These are phyloP conservation scores for Pseudochirops corinnae DNA, from an alignment of 2,797 vertebrate species.

Conservation along the genomic window DNA sequence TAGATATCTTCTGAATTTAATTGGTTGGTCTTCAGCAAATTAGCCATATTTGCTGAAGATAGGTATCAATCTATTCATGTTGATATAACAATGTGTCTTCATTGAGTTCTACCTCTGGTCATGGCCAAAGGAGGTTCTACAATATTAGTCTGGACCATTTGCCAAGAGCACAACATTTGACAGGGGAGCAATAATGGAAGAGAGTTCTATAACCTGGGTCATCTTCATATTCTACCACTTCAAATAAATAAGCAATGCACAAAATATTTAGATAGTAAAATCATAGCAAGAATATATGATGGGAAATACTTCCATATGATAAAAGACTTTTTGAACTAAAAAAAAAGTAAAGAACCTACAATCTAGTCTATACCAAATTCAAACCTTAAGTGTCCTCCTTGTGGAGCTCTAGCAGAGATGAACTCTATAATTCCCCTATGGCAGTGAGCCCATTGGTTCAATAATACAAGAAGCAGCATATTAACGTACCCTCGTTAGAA, in stretches of 20 bases:
- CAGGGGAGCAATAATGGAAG: not conserved
- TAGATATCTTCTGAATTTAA: no score
- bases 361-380: not conserved
- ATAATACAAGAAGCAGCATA: not conserved
- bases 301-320: not conserved
- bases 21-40: no score
- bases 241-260: not conserved
- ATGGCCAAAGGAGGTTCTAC: not conserved
- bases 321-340: not conserved
- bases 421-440: not conserved
- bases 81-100: not conserved
- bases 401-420: not conserved
- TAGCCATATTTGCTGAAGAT: no score
- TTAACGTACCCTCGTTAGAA: not conserved
- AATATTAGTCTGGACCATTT: not conserved
- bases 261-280: not conserved
- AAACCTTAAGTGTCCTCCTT: not conserved
- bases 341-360: not conserved
- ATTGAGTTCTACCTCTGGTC: not conserved
- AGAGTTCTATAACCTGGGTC: not conserved
- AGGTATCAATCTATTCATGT: not conserved
- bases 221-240: not conserved
- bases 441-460: not conserved
- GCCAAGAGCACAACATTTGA: not conserved
- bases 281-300: not conserved